These are phyloP conservation scores for Lophochroa leadbeateri DNA, from an alignment of 2,113 vertebrate species.

Conservation along the genomic window DNA sequence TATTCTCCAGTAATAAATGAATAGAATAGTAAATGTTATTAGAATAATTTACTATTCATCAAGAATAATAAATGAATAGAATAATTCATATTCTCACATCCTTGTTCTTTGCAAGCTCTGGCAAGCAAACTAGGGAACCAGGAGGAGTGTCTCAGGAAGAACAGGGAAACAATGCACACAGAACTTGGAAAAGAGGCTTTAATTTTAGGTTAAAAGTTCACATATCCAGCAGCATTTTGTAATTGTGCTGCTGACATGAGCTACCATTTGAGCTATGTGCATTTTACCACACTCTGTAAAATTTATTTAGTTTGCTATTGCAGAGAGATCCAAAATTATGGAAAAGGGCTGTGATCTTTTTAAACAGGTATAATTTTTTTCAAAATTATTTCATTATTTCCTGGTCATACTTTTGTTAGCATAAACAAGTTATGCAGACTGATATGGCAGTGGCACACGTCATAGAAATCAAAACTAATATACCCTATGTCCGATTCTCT, in stretches of 20 bases:
- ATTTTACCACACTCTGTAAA: constrained; percentile 31
- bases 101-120: constrained; percentile 47
- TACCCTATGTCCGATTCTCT: background rate
- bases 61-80: constrained; percentile 62
- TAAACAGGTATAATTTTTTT: background rate
- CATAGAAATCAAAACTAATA: background rate
- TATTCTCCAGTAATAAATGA: constrained; percentile 62
- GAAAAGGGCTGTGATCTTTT: constrained; percentile 34
- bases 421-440: background rate
- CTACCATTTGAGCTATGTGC: background rate
- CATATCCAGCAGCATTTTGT: constrained; percentile 34
- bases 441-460: background rate
- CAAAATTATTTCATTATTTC: constrained; percentile 4
- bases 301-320: background rate
- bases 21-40: constrained; percentile 59
- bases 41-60: constrained; percentile 67
- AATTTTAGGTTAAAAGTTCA: constrained; percentile 72
- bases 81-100: constrained; percentile 62
- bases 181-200: constrained; percentile 63
- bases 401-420: constrained; percentile 26
- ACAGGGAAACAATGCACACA: constrained; percentile 50
- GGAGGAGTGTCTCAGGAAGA: constrained; percentile 51
- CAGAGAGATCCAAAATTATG: constrained; percentile 5
- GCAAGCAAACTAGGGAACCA: constrained; percentile 65
- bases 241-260: constrained; percentile 20